These are phyloP conservation scores for Amphiprion ocellaris DNA, from an alignment of 2,113 vertebrate species.

Conservation along the genomic window DNA sequence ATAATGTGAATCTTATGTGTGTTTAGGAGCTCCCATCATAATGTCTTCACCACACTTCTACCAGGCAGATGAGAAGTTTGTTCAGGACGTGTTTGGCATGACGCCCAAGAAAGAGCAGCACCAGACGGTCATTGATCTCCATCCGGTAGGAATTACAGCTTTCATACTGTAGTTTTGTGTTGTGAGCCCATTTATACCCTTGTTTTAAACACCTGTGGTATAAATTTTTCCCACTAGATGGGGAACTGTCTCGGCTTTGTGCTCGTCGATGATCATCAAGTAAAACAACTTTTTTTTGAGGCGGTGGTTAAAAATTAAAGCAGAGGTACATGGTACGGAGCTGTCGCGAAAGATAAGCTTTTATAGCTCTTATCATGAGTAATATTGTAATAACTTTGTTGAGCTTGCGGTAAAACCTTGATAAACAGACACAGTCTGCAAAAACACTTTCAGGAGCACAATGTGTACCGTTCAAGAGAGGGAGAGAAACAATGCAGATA, in stretches of 20 bases:
- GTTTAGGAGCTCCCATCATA: slow-evolving; percentile 92
- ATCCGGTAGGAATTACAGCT: slow-evolving; percentile 86
- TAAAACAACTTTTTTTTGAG: not conserved
- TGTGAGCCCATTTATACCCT: not conserved
- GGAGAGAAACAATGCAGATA: not conserved
- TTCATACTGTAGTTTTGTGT: not conserved
- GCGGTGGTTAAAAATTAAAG: slow-evolving; percentile 56
- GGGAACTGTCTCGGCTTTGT: slow-evolving; percentile 5
- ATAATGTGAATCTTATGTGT: slow-evolving; percentile 13
- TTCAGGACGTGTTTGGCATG: slow-evolving; percentile 89
- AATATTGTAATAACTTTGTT: slow-evolving; percentile 7
- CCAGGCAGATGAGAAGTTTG: slow-evolving; percentile 89
- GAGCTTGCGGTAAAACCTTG: not conserved
- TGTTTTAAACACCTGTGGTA: not conserved
- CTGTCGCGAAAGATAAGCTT: slow-evolving; percentile 60
- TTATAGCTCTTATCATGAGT: slow-evolving; percentile 48
- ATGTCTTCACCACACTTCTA: slow-evolving; percentile 98
- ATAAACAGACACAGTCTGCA: slow-evolving; percentile 1
- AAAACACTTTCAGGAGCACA: slow-evolving; percentile 8
- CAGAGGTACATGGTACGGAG: slow-evolving; percentile 30
- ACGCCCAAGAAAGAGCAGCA: slow-evolving; percentile 89
- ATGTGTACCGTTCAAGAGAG: not conserved
- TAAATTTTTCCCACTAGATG: slow-evolving; percentile 50
- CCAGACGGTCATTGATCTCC: slow-evolving; percentile 90
- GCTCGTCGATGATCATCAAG: not conserved